A percentile compares a stretch with the other conserved stretches of the same genome.
Evolutionary conservation across 2,113 vertebrate genomes (phyloP).

Genomic region (Scalopus aquaticus): DNA sequence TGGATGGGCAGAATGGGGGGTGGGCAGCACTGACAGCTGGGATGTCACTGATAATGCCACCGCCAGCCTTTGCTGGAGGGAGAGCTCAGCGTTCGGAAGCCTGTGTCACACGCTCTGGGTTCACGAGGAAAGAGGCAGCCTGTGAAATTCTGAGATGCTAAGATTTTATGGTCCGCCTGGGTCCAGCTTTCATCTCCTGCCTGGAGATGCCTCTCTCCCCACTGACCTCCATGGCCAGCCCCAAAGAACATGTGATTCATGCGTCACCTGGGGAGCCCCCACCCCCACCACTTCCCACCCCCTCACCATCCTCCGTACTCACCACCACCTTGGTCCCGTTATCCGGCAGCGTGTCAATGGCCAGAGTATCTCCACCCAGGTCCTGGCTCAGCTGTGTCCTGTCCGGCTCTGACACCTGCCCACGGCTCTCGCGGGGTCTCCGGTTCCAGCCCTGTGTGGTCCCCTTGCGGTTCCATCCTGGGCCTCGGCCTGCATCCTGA

Average conservation of each 20-base stretch:
- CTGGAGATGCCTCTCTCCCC: not conserved
- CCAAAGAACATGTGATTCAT: not conserved
- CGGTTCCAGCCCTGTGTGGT: slow-evolving; percentile 52
- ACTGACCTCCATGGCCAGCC: not conserved
- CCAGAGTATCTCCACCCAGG: slow-evolving; percentile 86
- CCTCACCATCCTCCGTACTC: slow-evolving; percentile 63
- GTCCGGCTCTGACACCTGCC: slow-evolving; percentile 53
- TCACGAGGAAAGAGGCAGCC: not conserved
- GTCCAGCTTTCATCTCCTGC: not conserved
- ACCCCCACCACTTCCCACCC: accelerated
- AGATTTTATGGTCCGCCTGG: not conserved
- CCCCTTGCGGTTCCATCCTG: not conserved
- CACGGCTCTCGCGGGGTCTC: slow-evolving; percentile 67
- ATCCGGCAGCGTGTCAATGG: slow-evolving; percentile 89
- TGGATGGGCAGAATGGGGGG: not conserved
- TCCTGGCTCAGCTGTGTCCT: slow-evolving; percentile 86
- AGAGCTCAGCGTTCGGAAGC: not conserved
- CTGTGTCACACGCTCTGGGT: not conserved
- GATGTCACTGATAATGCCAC: not conserved
- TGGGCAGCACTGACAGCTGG: not conserved
- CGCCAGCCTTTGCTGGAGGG: not conserved
- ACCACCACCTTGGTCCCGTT: slow-evolving; percentile 91
- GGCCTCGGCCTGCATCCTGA: slow-evolving; percentile 27
- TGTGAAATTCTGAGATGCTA: not conserved
- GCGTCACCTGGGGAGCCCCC: accelerated